Evolutionary conservation across 2,888 invertebrate species (phyloP).

Genomic region (Eupithecia centaureata): DNA sequence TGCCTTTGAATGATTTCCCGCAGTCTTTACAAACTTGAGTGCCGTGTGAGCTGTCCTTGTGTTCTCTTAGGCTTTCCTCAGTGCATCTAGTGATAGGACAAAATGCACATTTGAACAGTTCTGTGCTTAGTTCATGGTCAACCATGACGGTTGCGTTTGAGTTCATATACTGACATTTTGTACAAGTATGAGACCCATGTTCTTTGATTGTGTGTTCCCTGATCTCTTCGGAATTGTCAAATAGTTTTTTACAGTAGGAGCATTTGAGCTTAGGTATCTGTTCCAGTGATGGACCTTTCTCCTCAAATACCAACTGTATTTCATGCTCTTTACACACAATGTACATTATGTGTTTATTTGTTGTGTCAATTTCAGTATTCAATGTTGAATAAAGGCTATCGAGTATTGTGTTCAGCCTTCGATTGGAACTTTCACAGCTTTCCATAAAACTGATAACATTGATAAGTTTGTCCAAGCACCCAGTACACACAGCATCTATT

Average conservation of each 20-base stretch:
- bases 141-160: constrained; percentile 48
- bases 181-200: constrained; percentile 61
- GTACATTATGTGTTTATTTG: constrained; percentile 53
- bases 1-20: constrained; percentile 64
- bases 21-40: constrained; percentile 67
- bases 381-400: constrained; percentile 57
- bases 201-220: constrained; percentile 55
- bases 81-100: constrained; percentile 58
- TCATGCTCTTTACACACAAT: constrained; percentile 58
- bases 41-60: constrained; percentile 57
- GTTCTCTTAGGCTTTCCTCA: constrained; percentile 57
- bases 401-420: constrained; percentile 57
- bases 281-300: constrained; percentile 42
- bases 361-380: constrained; percentile 48
- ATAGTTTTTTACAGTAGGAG: constrained; percentile 52
- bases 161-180: constrained; percentile 58
- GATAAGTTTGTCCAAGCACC: constrained; percentile 61
- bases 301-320: constrained; percentile 56
- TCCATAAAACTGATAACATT: constrained; percentile 58
- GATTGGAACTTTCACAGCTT: constrained; percentile 55
- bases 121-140: constrained; percentile 50
- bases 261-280: constrained; percentile 49
- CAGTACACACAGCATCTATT: constrained; percentile 66
- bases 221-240: constrained; percentile 50
- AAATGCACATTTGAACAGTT: constrained; percentile 58